Conservation (phyloP, 2,888 invertebrate genomes). For the Pogonocherus hispidulus region DNA sequence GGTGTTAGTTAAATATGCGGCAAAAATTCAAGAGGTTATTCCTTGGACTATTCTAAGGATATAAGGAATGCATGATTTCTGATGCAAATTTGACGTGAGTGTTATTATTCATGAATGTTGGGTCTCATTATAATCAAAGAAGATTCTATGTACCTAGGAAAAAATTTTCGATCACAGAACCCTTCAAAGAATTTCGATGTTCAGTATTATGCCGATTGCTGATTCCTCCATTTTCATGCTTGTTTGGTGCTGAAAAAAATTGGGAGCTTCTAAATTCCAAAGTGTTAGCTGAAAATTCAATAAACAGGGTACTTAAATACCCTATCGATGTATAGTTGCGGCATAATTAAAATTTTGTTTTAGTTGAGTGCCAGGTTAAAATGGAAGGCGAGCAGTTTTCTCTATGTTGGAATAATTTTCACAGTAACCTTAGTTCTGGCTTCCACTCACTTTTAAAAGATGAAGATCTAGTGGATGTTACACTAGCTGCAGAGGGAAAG, state of each 20-base stretch:
- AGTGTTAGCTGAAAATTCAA: too few species aligned
- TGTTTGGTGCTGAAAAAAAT: constrained; percentile 32
- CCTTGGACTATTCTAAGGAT: too few species aligned
- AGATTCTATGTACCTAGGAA: too few species aligned
- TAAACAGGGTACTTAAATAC: background rate
- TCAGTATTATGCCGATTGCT: background rate
- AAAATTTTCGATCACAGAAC: too few species aligned
- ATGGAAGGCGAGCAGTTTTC: constrained; percentile 77
- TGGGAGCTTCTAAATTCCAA: background rate
- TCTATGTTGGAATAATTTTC: constrained; percentile 85
- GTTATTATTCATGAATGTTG: too few species aligned
- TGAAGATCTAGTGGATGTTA: constrained; percentile 82
- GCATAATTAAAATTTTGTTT: background rate
- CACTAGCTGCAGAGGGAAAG: constrained; percentile 81
- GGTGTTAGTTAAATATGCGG: too few species aligned
- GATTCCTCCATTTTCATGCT: constrained; percentile 31
- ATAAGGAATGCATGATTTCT: too few species aligned
- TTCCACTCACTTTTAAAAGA: constrained; percentile 79
- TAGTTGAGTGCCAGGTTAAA: constrained; percentile 19
- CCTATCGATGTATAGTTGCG: constrained; percentile 16
- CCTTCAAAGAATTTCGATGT: too few species aligned
- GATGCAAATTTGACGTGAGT: too few species aligned
- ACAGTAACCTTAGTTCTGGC: constrained; percentile 79
- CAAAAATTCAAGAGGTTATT: too few species aligned
- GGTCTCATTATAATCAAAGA: too few species aligned